Evolutionary conservation across 2,888 invertebrate species (phyloP), one percentile per base, ranked within the genome.

Genomic region (Latrodectus hesperus): DNA sequence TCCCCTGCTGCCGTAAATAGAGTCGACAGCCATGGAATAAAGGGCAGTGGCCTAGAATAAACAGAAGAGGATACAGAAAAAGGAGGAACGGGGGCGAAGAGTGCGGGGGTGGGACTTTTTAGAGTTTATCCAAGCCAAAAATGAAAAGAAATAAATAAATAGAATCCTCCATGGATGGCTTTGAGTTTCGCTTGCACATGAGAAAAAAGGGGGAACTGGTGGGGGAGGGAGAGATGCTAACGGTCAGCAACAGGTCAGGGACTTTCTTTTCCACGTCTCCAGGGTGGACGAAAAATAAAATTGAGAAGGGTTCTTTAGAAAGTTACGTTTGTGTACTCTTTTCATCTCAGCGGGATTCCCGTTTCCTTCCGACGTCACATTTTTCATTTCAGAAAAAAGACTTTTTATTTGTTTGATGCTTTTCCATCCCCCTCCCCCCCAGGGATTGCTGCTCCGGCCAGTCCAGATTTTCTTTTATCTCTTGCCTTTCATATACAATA

Each of bases 171-270:
- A 60, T 16, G n/a, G n/a, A 60, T 10, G 60, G 12, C 60, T 60
- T 60, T 60, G 60, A 60, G 60, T 60, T 60, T 60, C 60, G 60
- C n/a, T 60, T 60, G 12, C 60, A 6, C 16, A 60, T 60, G 60
- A 60, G n/a, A 60, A 60, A 60, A 6, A n/a, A n/a, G 12, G n/a
- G 10, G n/a, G 60, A 6, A 6, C 4, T 9, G n/a, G n/a, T 60
- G 60, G 38, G 60, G 10, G 60, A 6, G n/a, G 10, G 60, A 6
- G n/a, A 60, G n/a, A 60, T 60, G 60, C 60, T 12, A 60, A 60
- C n/a, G 60, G 60, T 60, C 60, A 60, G 60, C 60, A 60, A 60
- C 60, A 60, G 60, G 60, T 60, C 60, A 60, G 60, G 60, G 60
- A 11, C 60, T 60, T 60, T 60, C n/a, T 55, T 60, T 60, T 60